Evolutionary conservation across 2,797 vertebrate species (phyloP).

Genomic region (Myripristis murdjan): DNA sequence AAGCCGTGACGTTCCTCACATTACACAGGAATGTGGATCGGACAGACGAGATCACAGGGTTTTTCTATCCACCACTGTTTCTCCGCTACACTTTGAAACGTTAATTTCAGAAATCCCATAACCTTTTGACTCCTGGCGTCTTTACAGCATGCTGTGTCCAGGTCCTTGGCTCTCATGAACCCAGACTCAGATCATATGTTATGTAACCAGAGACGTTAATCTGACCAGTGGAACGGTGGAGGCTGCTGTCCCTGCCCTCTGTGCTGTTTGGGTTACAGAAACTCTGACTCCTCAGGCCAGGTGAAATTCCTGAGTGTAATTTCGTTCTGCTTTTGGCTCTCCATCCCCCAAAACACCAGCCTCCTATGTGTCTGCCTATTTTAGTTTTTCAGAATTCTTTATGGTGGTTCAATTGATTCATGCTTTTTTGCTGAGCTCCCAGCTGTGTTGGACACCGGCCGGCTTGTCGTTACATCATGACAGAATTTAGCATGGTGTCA

Average conservation of each 20-base stretch:
- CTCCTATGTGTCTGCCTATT: too few species aligned
- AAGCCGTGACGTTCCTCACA: background rate
- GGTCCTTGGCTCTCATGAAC: background rate
- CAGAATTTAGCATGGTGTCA: too few species aligned
- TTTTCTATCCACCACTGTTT: too few species aligned
- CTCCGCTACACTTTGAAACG: too few species aligned
- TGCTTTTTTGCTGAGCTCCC: too few species aligned
- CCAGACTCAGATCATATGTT: background rate
- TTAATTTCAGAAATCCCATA: background rate
- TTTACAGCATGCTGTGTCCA: background rate
- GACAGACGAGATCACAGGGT: constrained; percentile 7
- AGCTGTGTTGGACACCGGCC: too few species aligned
- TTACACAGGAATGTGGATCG: background rate
- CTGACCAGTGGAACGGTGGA: background rate
- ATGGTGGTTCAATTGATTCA: too few species aligned
- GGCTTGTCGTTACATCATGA: too few species aligned
- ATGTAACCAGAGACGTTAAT: constrained; percentile 26
- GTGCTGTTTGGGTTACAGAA: too few species aligned
- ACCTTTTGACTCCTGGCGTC: constrained; percentile 3
- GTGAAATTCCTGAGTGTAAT: background rate
- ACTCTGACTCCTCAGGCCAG: background rate
- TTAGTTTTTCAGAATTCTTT: too few species aligned
- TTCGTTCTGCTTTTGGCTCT: background rate
- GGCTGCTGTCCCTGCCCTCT: background rate
- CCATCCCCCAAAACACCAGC: background rate